Evolutionary conservation across 2,888 invertebrate species (phyloP).

Genomic region (Fissipunctia ypsillon): DNA sequence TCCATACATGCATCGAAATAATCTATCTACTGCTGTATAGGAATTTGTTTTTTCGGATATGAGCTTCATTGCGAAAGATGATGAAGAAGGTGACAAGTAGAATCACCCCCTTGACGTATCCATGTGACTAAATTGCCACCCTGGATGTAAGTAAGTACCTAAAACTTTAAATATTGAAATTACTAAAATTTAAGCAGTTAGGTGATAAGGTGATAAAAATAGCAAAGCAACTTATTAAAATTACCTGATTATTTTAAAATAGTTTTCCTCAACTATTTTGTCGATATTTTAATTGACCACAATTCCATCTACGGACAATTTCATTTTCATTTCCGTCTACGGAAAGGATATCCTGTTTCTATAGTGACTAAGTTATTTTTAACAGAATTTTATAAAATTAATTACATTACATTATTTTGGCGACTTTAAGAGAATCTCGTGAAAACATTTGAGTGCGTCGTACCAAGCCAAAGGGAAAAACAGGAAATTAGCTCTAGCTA

Average conservation of each 20-base stretch:
- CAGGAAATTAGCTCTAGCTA: not conserved
- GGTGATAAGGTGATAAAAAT: not conserved
- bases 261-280: conserved; percentile 13
- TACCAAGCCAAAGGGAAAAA: not conserved
- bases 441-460: conserved; percentile 5
- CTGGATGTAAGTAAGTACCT: not conserved
- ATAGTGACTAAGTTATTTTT: conserved; percentile 30
- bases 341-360: conserved; percentile 26
- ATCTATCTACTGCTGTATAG: too few relatives aligned
- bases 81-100: too few relatives aligned
- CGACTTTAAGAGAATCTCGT: not conserved
- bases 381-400: conserved; percentile 15
- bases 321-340: too few relatives aligned
- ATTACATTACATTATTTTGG: conserved; percentile 3
- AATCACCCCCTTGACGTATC: too few relatives aligned
- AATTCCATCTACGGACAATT: too few relatives aligned
- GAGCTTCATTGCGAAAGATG: too few relatives aligned
- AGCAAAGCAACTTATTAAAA: conserved; percentile 14
- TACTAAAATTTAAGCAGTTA: not conserved
- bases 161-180: not conserved
- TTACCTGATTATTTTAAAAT: conserved; percentile 2
- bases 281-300: conserved; percentile 34
- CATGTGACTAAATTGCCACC: too few relatives aligned
- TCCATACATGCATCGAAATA: too few relatives aligned
- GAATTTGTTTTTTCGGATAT: too few relatives aligned